These are phyloP conservation scores for Ypsolopha scabrella DNA, from an alignment of 2,888 invertebrate genomes.

Conservation along the genomic window DNA sequence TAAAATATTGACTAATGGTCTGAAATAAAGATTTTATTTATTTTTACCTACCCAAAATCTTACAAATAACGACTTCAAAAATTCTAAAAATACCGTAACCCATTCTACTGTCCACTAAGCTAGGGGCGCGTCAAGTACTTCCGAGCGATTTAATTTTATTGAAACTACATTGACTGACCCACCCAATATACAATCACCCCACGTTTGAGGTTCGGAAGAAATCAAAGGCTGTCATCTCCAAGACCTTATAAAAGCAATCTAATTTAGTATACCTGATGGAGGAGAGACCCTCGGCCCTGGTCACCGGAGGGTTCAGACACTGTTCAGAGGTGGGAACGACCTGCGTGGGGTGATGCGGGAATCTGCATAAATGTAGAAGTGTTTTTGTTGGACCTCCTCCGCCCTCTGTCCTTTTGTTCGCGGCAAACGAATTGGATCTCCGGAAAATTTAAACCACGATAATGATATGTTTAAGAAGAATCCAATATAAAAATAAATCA, in stretches of 20 bases:
- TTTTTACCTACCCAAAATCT: no score
- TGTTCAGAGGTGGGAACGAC: not conserved
- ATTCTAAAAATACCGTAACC: not conserved
- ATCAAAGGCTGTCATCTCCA: conserved; percentile 10
- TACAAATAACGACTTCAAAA: no score
- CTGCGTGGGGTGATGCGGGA: no score
- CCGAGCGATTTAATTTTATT: conserved; percentile 24
- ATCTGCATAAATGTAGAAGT: no score
- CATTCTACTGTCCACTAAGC: conserved; percentile 10
- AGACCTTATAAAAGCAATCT: conserved; percentile 26
- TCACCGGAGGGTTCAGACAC: not conserved
- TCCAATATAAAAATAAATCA: no score
- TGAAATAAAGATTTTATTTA: no score
- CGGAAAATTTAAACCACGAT: no score
- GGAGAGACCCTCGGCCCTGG: not conserved
- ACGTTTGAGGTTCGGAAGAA: conserved; percentile 2
- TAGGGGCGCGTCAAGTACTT: conserved; percentile 10
- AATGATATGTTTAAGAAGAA: no score
- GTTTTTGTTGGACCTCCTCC: no score
- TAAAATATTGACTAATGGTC: no score
- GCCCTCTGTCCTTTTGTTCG: no score
- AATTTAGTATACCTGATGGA: conserved; percentile 33
- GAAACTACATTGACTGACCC: conserved; percentile 13
- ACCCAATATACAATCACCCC: not conserved
- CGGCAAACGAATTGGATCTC: no score